Conservation (phyloP, 2,888 invertebrate genomes). For the Agonum fuliginosum region DNA sequence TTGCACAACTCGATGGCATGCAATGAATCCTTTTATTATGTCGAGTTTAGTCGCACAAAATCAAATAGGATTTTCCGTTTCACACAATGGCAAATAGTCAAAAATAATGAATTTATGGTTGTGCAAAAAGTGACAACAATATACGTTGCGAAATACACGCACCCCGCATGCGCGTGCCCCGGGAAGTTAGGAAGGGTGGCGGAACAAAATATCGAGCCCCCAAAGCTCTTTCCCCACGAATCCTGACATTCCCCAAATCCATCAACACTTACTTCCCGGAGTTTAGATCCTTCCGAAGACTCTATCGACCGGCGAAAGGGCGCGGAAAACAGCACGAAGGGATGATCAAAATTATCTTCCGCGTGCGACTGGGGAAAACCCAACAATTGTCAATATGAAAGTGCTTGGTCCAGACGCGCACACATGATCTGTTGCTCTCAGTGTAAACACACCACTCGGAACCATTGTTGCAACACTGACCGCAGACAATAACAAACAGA, state of each 20-base stretch:
- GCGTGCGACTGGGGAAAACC: constrained; percentile 65
- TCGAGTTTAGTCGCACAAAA: too few species aligned
- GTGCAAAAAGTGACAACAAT: constrained; percentile 33
- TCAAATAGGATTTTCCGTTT: too few species aligned
- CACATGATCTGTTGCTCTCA: constrained; percentile 62
- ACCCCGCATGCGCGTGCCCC: constrained; percentile 65
- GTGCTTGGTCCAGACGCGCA: constrained; percentile 64
- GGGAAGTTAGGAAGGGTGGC: constrained; percentile 63
- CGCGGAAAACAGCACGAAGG: constrained; percentile 65
- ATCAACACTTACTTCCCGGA: constrained; percentile 66
- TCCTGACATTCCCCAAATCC: not conserved
- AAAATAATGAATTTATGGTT: constrained; percentile 42
- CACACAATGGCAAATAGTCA: not conserved
- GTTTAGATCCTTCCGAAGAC: constrained; percentile 66
- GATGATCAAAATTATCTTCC: constrained; percentile 69
- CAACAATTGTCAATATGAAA: constrained; percentile 63
- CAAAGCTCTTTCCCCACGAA: constrained; percentile 52
- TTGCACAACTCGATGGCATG: constrained; percentile 2
- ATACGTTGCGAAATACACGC: constrained; percentile 12
- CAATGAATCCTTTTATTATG: not conserved
- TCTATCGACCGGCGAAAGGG: constrained; percentile 68
- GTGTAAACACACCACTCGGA: constrained; percentile 50
- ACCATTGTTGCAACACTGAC: constrained; percentile 33
- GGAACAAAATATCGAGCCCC: constrained; percentile 64
- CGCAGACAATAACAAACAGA: constrained; percentile 50